These are phyloP conservation scores for Notothenia rossii DNA, from an alignment of 2,113 vertebrate genomes.

Conservation along the genomic window DNA sequence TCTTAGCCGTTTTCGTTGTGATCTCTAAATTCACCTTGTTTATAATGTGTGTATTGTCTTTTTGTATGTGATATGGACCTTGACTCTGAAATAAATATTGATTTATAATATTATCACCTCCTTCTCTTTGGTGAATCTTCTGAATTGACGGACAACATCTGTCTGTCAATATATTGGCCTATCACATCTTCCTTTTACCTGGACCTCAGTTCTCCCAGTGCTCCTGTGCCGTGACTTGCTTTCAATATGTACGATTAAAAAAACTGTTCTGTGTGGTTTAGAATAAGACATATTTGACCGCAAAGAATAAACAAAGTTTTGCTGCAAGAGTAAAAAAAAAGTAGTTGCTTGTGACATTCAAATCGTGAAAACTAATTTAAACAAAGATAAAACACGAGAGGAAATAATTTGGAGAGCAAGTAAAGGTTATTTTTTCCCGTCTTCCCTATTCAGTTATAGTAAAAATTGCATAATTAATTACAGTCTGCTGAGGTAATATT, in stretches of 20 bases:
- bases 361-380: slow-evolving; percentile 29
- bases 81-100: no score
- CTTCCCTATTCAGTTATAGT: neutral
- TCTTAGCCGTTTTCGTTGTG: no score
- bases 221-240: slow-evolving; percentile 2
- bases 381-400: slow-evolving; percentile 5
- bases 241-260: slow-evolving; percentile 4
- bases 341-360: slow-evolving; percentile 8
- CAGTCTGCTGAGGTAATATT: neutral
- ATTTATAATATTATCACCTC: no score
- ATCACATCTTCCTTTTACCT: slow-evolving; percentile 25
- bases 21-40: no score
- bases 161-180: slow-evolving; percentile 40
- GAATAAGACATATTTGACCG: slow-evolving; percentile 38
- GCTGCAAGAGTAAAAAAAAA: slow-evolving; percentile 5
- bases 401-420: neutral
- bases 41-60: no score
- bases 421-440: neutral
- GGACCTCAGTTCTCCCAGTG: slow-evolving; percentile 3
- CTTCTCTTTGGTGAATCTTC: slow-evolving; percentile 17
- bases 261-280: slow-evolving; percentile 28
- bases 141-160: slow-evolving; percentile 41
- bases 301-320: slow-evolving; percentile 33
- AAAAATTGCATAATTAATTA: neutral
- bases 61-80: no score